These are phyloP conservation scores for Euphydryas editha DNA, from an alignment of 2,888 invertebrate genomes.

Conservation along the genomic window DNA sequence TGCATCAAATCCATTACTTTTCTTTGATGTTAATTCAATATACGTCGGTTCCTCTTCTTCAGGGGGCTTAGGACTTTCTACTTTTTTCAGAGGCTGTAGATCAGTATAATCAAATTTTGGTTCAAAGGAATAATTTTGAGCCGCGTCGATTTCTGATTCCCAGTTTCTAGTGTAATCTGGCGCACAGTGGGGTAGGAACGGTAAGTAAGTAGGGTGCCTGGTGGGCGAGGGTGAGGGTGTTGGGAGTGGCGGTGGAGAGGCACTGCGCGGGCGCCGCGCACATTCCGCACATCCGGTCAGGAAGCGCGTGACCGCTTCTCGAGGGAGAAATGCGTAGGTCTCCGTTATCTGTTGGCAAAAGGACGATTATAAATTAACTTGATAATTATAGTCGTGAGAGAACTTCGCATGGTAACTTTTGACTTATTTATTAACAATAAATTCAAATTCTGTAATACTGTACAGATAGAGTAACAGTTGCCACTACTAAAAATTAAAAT, in stretches of 20 bases:
- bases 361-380: neutral
- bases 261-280: slow-evolving; percentile 89
- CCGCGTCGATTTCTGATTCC: slow-evolving; percentile 81
- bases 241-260: slow-evolving; percentile 83
- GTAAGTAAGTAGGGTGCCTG: slow-evolving; percentile 72
- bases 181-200: slow-evolving; percentile 72
- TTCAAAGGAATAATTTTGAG: slow-evolving; percentile 71
- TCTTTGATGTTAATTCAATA: slow-evolving; percentile 75
- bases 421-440: neutral
- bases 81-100: slow-evolving; percentile 72
- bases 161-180: slow-evolving; percentile 79
- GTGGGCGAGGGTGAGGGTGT: slow-evolving; percentile 79
- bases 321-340: slow-evolving; percentile 97
- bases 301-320: slow-evolving; percentile 98
- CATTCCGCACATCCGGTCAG: slow-evolving; percentile 97
- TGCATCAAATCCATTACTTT: slow-evolving; percentile 62
- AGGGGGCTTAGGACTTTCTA: slow-evolving; percentile 69
- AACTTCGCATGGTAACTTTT: neutral
- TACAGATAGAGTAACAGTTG: too few relatives aligned
- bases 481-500: too few relatives aligned
- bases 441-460: too few relatives aligned
- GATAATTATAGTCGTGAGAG: neutral
- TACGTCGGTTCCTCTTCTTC: slow-evolving; percentile 75
- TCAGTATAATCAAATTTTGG: slow-evolving; percentile 75
- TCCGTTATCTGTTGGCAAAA: slow-evolving; percentile 93